phyloP scores from a whole-genome alignment of 2,797 vertebrate genomes.

The Coendou prehensilis region DNA sequence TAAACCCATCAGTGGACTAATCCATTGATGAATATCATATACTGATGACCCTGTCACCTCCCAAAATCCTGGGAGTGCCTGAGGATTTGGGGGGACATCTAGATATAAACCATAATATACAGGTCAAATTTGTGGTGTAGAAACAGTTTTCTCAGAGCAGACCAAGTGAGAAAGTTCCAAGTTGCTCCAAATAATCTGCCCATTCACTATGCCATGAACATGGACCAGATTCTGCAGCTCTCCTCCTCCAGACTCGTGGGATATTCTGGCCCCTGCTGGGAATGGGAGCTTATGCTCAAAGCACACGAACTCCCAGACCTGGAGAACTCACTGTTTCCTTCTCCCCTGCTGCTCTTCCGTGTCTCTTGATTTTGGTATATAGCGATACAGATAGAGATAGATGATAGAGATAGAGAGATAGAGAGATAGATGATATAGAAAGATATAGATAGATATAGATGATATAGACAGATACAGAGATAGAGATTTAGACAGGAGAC shows the following conservation, averaged over 20 bases:
- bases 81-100: background rate
- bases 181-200: conserved; percentile 94
- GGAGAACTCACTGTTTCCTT: background rate
- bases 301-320: background rate
- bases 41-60: background rate
- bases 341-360: background rate
- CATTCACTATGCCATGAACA: conserved; percentile 90
- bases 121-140: conserved; percentile 95
- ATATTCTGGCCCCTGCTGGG: background rate
- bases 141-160: conserved; percentile 93
- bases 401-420: too few species aligned
- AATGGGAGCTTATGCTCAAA: background rate
- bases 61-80: background rate
- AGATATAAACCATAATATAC: background rate
- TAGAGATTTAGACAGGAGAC: background rate
- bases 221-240: accelerated
- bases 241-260: too few species aligned
- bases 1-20: background rate
- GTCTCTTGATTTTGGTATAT: conserved; percentile 22
- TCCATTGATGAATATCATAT: background rate
- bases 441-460: too few species aligned
- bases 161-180: conserved; percentile 92
- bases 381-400: background rate
- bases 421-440: too few species aligned
- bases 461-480: too few species aligned